A percentile compares a stretch with the other conserved stretches of the same genome.
phyloP scores from a whole-genome alignment of 1,140 invertebrate species.

The Drosophila punjabiensis region DNA sequence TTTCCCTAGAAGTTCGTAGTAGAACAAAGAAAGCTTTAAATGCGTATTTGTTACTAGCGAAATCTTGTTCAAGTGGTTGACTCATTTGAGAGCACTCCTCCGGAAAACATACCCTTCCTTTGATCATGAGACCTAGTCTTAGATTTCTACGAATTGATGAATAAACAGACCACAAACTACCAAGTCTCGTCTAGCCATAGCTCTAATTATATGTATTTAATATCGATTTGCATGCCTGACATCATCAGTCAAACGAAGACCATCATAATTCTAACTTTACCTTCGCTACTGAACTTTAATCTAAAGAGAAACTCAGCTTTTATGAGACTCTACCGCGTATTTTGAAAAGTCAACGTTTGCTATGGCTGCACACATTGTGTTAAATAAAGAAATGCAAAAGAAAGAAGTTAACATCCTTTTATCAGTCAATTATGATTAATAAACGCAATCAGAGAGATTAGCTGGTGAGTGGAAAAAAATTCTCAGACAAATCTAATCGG shows the following conservation, averaged over 20 bases:
- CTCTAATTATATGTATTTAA: conserved; percentile 14
- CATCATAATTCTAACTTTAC: conserved; percentile 3
- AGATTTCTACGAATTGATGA: not conserved
- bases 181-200: not conserved
- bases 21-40: conserved; percentile 11
- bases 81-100: not conserved
- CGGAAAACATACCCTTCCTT: not conserved
- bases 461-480: not conserved
- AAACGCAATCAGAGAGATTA: conserved; percentile 38
- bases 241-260: conserved; percentile 3
- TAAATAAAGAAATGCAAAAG: conserved; percentile 14
- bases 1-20: conserved; percentile 7
- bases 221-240: conserved; percentile 37
- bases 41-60: conserved; percentile 4
- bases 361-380: conserved; percentile 6
- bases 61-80: conserved; percentile 12
- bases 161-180: conserved; percentile 4
- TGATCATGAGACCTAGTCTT: not conserved
- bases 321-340: conserved; percentile 1
- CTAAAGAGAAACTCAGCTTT: conserved; percentile 17
- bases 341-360: conserved; percentile 7
- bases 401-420: conserved; percentile 13
- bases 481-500: conserved; percentile 38
- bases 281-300: conserved; percentile 26
- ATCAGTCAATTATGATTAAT: conserved; percentile 42